phyloP scores from a whole-genome alignment of 2,888 invertebrate genomes.

The Macrophya annulata region DNA sequence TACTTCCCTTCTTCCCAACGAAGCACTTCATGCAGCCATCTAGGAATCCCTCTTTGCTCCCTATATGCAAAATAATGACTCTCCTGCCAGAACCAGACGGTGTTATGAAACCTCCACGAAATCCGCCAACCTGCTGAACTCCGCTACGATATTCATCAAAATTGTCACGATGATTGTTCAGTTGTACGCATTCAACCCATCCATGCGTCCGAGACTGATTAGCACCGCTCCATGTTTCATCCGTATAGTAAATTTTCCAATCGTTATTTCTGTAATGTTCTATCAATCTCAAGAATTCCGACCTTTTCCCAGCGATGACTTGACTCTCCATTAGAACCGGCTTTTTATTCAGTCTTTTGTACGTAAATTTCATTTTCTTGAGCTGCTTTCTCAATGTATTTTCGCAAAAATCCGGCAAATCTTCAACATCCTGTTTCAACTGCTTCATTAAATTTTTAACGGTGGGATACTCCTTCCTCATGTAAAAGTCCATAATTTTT shows the following conservation, averaged over 20 bases:
- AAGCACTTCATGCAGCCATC: neutral
- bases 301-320: no score
- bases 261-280: neutral
- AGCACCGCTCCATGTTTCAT: neutral
- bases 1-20: neutral
- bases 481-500: neutral
- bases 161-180: neutral
- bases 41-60: conserved; percentile 2
- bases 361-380: no score
- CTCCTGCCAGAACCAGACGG: no score
- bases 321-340: no score
- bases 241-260: no score
- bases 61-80: neutral
- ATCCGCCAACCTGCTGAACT: no score
- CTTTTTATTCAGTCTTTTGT: no score
- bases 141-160: no score
- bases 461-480: neutral
- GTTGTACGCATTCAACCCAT: neutral
- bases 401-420: neutral
- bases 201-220: neutral
- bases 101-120: no score
- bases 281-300: no score
- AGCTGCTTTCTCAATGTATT: neutral
- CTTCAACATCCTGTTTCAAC: neutral
- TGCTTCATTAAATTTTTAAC: neutral